phyloP scores from a whole-genome alignment of 2,797 vertebrate genomes.

The Danio aesculapii region DNA sequence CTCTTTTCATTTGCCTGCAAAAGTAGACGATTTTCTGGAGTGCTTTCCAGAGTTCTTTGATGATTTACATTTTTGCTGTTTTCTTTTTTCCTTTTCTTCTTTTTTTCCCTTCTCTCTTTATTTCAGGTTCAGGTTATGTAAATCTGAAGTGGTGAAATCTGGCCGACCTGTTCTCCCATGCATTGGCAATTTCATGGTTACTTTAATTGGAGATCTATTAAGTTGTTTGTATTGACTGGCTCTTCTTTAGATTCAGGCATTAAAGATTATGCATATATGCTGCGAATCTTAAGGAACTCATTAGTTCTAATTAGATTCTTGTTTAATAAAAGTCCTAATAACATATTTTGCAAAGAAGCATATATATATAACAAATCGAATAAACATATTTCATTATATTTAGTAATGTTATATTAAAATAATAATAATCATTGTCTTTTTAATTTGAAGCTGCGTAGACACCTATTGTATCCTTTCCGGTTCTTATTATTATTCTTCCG shows the following conservation, averaged over 20 bases:
- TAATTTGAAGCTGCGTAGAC: too few relatives aligned
- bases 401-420: too few relatives aligned
- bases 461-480: too few relatives aligned
- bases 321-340: too few relatives aligned
- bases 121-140: not conserved
- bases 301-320: not conserved
- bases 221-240: not conserved
- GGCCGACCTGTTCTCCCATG: not conserved
- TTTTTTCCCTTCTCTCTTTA: too few relatives aligned
- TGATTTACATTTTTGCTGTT: not conserved
- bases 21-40: not conserved
- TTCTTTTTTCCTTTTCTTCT: too few relatives aligned
- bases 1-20: constrained; percentile 7
- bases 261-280: not conserved
- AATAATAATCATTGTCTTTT: too few relatives aligned
- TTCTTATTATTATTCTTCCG: too few relatives aligned
- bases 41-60: not conserved
- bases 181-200: not conserved
- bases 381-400: too few relatives aligned
- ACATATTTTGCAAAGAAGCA: too few relatives aligned
- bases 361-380: too few relatives aligned
- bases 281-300: not conserved
- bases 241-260: not conserved
- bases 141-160: not conserved
- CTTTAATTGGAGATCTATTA: constrained; percentile 7